These are phyloP conservation scores for Sycobia sp. DNA, from an alignment of 1,140 invertebrate genomes.

Conservation along the genomic window DNA sequence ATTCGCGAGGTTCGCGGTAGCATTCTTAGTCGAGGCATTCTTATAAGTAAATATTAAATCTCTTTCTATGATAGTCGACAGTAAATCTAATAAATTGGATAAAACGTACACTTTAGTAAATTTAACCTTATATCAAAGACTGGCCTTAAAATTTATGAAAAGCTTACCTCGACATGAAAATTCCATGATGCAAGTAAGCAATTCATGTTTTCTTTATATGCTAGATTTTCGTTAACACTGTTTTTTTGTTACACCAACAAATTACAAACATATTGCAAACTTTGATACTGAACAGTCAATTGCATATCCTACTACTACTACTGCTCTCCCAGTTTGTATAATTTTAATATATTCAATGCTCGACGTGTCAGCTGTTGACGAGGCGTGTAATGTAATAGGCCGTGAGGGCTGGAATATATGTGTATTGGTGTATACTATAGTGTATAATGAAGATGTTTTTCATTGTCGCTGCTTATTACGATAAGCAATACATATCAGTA, in stretches of 20 bases:
- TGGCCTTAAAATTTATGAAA: background rate
- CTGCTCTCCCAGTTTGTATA: too few species aligned
- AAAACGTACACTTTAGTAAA: constrained; percentile 1
- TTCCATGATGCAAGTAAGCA: constrained; percentile 10
- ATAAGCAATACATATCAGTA: too few species aligned
- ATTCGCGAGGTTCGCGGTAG: constrained; percentile 66
- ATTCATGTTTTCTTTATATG: constrained; percentile 3
- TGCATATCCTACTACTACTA: too few species aligned
- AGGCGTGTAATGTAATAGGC: too few species aligned
- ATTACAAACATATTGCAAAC: constrained; percentile 29
- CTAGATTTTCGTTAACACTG: constrained; percentile 7
- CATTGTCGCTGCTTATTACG: too few species aligned
- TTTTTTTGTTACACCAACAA: constrained; percentile 6
- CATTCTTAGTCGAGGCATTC: constrained; percentile 61
- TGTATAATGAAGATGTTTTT: too few species aligned
- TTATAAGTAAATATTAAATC: constrained; percentile 5
- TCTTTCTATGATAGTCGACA: background rate
- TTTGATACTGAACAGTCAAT: too few species aligned
- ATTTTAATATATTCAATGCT: too few species aligned
- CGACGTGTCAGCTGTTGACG: constrained; percentile 23
- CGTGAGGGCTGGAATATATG: too few species aligned
- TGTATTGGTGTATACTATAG: too few species aligned
- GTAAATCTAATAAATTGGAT: background rate
- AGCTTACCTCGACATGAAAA: constrained; percentile 7
- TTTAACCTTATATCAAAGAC: constrained; percentile 8